A percentile compares a stretch with the other conserved stretches of the same genome.
These are phyloP conservation scores for cat (Felis catus) DNA, from an alignment of 2,113 vertebrate genomes.

Conservation along the genomic window DNA sequence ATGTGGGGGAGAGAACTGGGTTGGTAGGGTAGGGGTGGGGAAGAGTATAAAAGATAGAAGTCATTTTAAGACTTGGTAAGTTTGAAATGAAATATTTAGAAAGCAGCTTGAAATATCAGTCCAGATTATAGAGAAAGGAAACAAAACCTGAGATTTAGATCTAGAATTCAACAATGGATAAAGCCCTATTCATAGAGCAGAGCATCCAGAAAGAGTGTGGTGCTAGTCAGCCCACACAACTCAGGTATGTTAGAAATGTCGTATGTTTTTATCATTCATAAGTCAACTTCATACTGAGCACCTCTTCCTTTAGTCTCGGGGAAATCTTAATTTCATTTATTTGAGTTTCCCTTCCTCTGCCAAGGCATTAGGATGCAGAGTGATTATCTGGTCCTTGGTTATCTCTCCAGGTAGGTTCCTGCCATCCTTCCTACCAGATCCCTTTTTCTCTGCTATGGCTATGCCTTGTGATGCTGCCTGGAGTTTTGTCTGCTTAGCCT, in stretches of 20 bases:
- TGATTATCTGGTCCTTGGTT: neutral
- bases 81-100: constrained; percentile 38
- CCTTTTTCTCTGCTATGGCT: neutral
- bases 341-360: neutral
- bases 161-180: neutral
- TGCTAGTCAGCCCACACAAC: neutral
- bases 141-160: neutral
- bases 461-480: neutral
- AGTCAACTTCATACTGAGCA: neutral
- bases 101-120: neutral
- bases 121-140: neutral
- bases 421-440: neutral
- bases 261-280: neutral
- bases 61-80: neutral
- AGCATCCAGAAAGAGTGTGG: neutral
- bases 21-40: neutral
- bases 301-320: neutral
- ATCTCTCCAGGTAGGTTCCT: neutral
- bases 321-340: neutral
- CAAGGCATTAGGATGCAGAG: neutral
- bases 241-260: neutral
- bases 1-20: neutral
- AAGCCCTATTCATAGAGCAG: neutral
- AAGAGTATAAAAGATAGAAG: neutral
- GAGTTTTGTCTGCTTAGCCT: neutral